These are phyloP conservation scores for Nothoprocta perdicaria DNA, from an alignment of 2,113 vertebrate genomes.

Conservation along the genomic window DNA sequence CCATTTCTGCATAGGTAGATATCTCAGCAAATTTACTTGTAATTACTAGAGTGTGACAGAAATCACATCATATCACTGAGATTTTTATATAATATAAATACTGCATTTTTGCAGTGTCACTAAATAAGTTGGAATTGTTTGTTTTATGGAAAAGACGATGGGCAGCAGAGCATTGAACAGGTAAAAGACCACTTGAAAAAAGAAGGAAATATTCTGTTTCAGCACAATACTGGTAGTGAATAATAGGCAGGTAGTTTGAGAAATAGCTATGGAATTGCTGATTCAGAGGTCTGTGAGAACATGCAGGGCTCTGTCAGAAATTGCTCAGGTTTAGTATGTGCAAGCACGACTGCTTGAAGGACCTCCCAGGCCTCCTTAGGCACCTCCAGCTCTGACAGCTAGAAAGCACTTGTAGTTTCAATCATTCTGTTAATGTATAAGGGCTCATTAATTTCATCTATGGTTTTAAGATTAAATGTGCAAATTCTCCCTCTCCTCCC, in stretches of 20 bases:
- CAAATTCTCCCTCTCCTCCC: neutral
- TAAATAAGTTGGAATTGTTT: neutral
- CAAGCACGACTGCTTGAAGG: neutral
- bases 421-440: neutral
- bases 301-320: neutral
- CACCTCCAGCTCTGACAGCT: neutral
- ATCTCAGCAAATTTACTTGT: neutral
- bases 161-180: neutral
- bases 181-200: neutral
- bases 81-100: neutral
- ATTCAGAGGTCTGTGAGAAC: accelerated
- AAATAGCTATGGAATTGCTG: neutral
- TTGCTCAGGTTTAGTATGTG: neutral
- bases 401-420: neutral
- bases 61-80: neutral
- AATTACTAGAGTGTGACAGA: neutral
- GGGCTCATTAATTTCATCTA: neutral
- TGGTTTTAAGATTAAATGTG: neutral
- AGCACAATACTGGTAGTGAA: neutral
- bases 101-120: neutral
- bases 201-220: neutral
- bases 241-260: neutral
- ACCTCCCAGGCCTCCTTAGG: neutral
- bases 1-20: neutral
- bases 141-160: neutral